A percentile compares a stretch with the other conserved stretches of the same genome.
Evolutionary conservation across 2,113 vertebrate genomes (phyloP).

Genomic region (Xyliphius kryptos): DNA sequence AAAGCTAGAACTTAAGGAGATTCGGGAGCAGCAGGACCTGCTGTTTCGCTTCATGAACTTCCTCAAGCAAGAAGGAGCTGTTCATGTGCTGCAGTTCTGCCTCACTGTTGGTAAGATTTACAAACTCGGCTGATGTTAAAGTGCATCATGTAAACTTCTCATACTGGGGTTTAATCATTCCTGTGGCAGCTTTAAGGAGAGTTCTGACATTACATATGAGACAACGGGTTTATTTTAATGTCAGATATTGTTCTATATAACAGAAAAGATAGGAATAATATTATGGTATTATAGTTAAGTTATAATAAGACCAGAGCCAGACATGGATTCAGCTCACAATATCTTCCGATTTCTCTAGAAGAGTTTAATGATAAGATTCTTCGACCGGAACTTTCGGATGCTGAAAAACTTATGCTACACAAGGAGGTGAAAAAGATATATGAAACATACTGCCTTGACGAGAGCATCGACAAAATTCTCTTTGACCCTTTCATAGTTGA

Average conservation of each 20-base stretch:
- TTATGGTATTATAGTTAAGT: too few relatives aligned
- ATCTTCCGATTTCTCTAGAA: too few relatives aligned
- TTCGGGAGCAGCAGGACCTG: slow-evolving; percentile 90
- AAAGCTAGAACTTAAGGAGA: slow-evolving; percentile 90
- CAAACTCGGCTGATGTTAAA: too few relatives aligned
- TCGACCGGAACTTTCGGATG: slow-evolving; percentile 81
- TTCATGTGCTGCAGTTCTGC: slow-evolving; percentile 94
- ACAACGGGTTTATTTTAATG: too few relatives aligned
- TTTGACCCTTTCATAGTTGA: slow-evolving; percentile 95
- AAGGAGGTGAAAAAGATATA: slow-evolving; percentile 93
- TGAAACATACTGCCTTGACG: slow-evolving; percentile 91
- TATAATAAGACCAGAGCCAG: too few relatives aligned
- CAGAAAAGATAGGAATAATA: too few relatives aligned
- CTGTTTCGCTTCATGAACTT: slow-evolving; percentile 99
- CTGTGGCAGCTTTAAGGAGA: too few relatives aligned
- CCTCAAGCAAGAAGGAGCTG: slow-evolving; percentile 91
- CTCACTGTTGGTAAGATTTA: slow-evolving; percentile 82
- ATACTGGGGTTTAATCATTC: too few relatives aligned
- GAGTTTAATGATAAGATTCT: slow-evolving; percentile 95
- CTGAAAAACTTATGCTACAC: slow-evolving; percentile 82
- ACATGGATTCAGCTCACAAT: too few relatives aligned
- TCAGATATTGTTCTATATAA: too few relatives aligned
- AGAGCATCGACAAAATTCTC: slow-evolving; percentile 93
- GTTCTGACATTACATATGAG: too few relatives aligned
- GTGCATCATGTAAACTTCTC: too few relatives aligned